A percentile compares a stretch with the other conserved stretches of the same genome.
Conservation (phyloP, 2,888 invertebrate genomes). For the Megastigmus dorsalis region DNA sequence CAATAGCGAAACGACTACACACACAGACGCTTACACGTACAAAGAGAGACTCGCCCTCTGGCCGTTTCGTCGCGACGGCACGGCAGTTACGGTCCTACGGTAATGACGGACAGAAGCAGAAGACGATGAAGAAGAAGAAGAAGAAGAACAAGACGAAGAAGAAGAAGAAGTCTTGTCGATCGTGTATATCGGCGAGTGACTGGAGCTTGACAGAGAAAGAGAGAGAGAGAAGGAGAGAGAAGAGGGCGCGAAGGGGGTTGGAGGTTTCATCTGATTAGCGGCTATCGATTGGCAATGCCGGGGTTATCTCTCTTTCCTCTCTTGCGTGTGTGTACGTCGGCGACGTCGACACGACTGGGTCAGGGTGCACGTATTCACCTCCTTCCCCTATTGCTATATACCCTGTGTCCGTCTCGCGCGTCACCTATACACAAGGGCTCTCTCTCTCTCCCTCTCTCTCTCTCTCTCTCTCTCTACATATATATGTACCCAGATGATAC, state of each 20-base stretch:
- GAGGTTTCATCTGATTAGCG: conserved; percentile 54
- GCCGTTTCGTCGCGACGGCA: no score
- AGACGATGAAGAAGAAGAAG: neutral
- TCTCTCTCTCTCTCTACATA: no score
- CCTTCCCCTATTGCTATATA: no score
- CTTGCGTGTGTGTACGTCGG: neutral
- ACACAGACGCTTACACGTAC: no score
- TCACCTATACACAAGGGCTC: no score
- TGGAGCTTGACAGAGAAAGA: no score
- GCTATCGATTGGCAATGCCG: conserved; percentile 46
- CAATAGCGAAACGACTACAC: neutral
- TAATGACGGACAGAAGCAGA: no score
- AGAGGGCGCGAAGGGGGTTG: neutral
- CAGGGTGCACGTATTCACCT: conserved; percentile 52
- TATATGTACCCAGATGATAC: no score
- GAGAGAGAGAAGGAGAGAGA: neutral
- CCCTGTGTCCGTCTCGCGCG: no score
- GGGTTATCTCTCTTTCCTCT: neutral
- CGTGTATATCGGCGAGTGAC: no score
- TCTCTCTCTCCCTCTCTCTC: neutral
- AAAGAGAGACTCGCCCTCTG: no score
- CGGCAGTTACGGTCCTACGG: no score
- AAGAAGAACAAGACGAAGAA: neutral
- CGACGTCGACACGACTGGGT: conserved; percentile 35
- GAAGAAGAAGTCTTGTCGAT: neutral